Evolutionary conservation across 2,888 invertebrate genomes (phyloP), one percentile per base, ranked within the genome.

Genomic region (Iphiclides podalirius): DNA sequence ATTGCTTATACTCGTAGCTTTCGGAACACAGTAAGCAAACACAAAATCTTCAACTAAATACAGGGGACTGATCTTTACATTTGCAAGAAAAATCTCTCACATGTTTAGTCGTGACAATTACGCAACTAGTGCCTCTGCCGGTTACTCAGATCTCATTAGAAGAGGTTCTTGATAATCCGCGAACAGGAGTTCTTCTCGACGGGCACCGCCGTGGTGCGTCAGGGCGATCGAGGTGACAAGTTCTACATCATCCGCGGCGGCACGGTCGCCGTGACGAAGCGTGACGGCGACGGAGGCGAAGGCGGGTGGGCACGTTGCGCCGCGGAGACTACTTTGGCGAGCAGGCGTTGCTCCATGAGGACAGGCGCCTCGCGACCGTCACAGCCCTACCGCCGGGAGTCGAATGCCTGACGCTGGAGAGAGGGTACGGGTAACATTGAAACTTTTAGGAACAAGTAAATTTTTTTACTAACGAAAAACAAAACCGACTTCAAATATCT

Each of bases 161-260:
- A n/a, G n/a, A 28, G 28, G 2, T 2, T 28, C 7, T 9, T 9
- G 4, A 28, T 28, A 9, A 9, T 39, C 4, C 4, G 9, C 2
- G 16, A 16, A 31, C 58, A 95, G 92, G 95, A 96, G 79, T 95
- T 95, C 73, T 97, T 94, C 77, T 91, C 93, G 17, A 91, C 94
- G 1, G 94, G 94, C 1, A 93, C 93, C 0, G 92, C 92, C 53
- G 96, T 97, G 50, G 93, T 97, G 8, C 90, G 93, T 0, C 96
- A 97, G 79, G 97, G 96, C 0, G 96, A 96, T 60, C 90, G 91
- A 20, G 97, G 97, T 1, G 95, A 97, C 72, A 96, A 95, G 61
- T 97, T 97, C 83, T 97, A 94, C 70, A 96, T 97, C 51, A 96
- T 97, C 65, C 93, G 95, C 56, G 95, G 94, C 4, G 96, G 96